These are phyloP conservation scores for Istiophorus platypterus DNA, from an alignment of 2,113 vertebrate species.

Conservation along the genomic window DNA sequence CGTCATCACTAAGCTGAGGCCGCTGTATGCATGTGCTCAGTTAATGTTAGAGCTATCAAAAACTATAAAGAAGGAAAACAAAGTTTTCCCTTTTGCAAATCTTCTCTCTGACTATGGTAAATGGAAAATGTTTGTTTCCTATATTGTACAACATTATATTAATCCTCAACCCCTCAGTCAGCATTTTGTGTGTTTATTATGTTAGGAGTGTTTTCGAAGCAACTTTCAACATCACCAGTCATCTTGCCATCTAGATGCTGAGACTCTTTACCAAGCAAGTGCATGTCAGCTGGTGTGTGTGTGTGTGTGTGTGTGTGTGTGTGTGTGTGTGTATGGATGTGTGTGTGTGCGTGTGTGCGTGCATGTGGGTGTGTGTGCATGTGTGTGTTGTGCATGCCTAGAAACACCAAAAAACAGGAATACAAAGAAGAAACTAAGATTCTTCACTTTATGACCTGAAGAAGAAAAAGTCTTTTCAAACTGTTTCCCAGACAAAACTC, in stretches of 20 bases:
- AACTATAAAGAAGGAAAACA: too few species aligned
- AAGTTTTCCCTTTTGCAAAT: too few species aligned
- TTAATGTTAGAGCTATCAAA: too few species aligned
- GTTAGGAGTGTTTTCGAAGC: too few species aligned
- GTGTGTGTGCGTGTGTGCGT: conserved; percentile 6
- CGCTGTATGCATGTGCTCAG: too few species aligned
- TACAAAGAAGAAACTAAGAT: conserved; percentile 57
- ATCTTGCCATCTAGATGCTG: not conserved
- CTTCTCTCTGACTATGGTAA: too few species aligned
- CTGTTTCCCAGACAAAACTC: conserved; percentile 28
- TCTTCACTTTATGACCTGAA: conserved; percentile 63
- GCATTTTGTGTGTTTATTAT: too few species aligned
- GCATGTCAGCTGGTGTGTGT: not conserved
- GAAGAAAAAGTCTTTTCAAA: conserved; percentile 56
- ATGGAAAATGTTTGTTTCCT: too few species aligned
- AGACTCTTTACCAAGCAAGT: conserved; percentile 29
- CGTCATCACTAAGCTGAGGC: too few species aligned
- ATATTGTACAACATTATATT: too few species aligned
- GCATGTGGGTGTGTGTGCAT: not conserved
- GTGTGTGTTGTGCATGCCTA: not conserved
- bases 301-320: conserved; percentile 14
- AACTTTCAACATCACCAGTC: not conserved
- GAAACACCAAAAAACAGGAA: conserved; percentile 29
- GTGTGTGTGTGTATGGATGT: conserved; percentile 5
- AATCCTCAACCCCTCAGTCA: too few species aligned